Base-by-base conservation (phyloP, 2,888 invertebrate species). In the Terebella lapidaria region DNA sequence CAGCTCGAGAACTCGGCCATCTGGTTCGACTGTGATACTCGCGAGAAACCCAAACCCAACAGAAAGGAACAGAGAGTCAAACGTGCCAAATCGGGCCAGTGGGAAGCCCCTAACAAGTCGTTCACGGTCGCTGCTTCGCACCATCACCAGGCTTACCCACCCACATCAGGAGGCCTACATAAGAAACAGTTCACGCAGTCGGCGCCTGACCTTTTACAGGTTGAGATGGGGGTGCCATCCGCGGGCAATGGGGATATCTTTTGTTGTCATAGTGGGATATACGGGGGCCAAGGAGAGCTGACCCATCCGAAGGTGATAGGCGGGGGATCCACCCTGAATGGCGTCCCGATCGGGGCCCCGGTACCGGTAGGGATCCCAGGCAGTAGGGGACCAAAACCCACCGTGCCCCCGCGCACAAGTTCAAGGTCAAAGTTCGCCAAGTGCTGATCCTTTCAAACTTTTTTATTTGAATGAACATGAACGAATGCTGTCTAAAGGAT, bases 61-160 rank as follows among this genome's bases (percentile, higher is more conserved):
- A 25, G 53, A 22, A 26, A 28, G 4, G 53, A 53, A 15, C 15
- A 27, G 27, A 25, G 28, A 22, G 15, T 15, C 29, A 53, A 53
- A 28, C 53, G 53, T 4, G 29, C 53, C 29, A 53, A 28, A 28
- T 53, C 53, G 15, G 53, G 53, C 15, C 29, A 53, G 27, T 53
- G 53, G 53, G 53, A 53, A 4, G 27, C 53, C 15, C 27, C 53
- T 26, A 49, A 49, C 10, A 15, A 22, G 18, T n/a, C 18, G 49
- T 49, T 49, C 22, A 49, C 10, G 15, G 49, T 24, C 18, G 10
- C 49, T 10, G 49, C 49, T 5, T 15, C 49, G 49, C n/a, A 15
- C n/a, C 10, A 10, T n/a, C 10, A 10, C n/a, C 42, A 35, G 42
- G 10, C 42, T n/a, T 15, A 35, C 42, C n/a, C 10, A 10, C 10